phyloP scores from a whole-genome alignment of 1,140 invertebrate genomes.

The Sitophilus oryzae region DNA sequence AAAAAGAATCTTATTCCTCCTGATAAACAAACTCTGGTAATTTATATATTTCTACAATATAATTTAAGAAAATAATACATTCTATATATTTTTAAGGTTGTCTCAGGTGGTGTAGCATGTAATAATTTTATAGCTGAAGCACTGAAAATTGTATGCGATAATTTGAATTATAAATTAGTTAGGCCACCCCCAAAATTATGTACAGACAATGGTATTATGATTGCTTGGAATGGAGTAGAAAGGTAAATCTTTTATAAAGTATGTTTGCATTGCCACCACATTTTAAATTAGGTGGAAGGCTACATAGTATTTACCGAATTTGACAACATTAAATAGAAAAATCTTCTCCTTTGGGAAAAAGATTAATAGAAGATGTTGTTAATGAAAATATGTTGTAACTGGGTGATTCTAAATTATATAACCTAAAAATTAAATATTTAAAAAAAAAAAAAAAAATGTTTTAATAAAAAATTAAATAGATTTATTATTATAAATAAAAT shows the following conservation, averaged over 20 bases:
- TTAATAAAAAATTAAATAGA: neutral
- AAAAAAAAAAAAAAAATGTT: neutral
- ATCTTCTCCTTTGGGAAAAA: slow-evolving; percentile 49
- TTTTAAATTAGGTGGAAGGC: slow-evolving; percentile 41
- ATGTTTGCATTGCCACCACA: too few species aligned
- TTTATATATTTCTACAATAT: neutral
- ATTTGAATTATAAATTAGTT: slow-evolving; percentile 59
- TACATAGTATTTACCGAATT: slow-evolving; percentile 47
- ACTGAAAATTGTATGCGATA: slow-evolving; percentile 61
- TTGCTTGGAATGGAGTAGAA: slow-evolving; percentile 96
- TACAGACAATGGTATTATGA: slow-evolving; percentile 99
- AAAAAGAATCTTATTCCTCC: slow-evolving; percentile 54
- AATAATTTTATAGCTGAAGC: slow-evolving; percentile 75
- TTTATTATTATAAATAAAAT: neutral
- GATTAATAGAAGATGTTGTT: slow-evolving; percentile 51
- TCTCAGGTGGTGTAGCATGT: slow-evolving; percentile 94
- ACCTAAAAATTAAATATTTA: slow-evolving; percentile 25
- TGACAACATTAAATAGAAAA: slow-evolving; percentile 47
- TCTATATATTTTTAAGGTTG: slow-evolving; percentile 58
- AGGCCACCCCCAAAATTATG: slow-evolving; percentile 82
- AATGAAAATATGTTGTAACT: slow-evolving; percentile 54
- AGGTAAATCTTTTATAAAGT: too few species aligned
- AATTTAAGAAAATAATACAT: neutral
- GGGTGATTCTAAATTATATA: slow-evolving; percentile 46
- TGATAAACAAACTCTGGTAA: slow-evolving; percentile 55